These are phyloP conservation scores for Gadopsis marmoratus DNA, from an alignment of 2,797 vertebrate genomes.

Conservation along the genomic window DNA sequence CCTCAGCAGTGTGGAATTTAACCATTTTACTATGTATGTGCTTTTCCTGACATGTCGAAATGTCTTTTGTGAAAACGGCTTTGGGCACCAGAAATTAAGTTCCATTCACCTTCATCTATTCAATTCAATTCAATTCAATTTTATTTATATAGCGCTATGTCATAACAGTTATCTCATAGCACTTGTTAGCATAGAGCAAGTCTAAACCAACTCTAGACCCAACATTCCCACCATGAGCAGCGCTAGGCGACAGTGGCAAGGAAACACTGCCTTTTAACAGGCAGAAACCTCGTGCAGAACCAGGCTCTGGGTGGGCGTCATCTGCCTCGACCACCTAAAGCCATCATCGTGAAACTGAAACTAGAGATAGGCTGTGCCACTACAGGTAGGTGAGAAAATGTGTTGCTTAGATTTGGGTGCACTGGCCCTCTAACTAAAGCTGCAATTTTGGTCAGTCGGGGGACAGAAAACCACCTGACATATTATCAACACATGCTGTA, in stretches of 20 bases:
- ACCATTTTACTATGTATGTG: not conserved
- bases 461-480: not conserved
- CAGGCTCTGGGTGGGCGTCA: too few relatives aligned
- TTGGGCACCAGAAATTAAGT: not conserved
- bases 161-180: too few relatives aligned
- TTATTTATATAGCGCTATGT: too few relatives aligned
- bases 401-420: not conserved
- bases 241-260: too few relatives aligned
- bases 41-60: not conserved
- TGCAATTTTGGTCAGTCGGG: not conserved
- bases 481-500: not conserved
- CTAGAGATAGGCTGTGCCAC: not conserved
- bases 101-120: not conserved
- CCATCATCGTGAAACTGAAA: not conserved
- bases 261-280: too few relatives aligned
- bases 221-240: too few relatives aligned
- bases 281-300: too few relatives aligned
- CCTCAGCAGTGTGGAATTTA: not conserved
- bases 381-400: not conserved
- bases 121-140: too few relatives aligned
- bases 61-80: not conserved
- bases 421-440: not conserved
- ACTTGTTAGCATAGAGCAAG: too few relatives aligned
- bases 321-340: too few relatives aligned
- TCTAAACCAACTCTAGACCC: too few relatives aligned